Conservation (phyloP, 1,140 invertebrate genomes). For the Drosophila carrolli region DNA sequence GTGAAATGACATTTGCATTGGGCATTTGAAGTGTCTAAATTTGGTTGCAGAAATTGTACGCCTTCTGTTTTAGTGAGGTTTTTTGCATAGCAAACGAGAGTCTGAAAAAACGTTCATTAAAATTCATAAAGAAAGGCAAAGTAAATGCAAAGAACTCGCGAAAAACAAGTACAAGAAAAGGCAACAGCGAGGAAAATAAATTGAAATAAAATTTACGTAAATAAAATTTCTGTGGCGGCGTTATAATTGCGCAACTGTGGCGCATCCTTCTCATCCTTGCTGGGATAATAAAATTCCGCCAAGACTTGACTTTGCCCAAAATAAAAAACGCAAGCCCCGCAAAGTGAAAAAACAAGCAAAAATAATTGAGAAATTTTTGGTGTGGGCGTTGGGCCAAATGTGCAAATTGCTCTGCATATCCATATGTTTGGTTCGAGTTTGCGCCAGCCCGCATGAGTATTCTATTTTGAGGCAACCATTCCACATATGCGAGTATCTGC, state of each 20-base stretch:
- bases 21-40: constrained; percentile 68
- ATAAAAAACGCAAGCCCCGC: constrained; percentile 20
- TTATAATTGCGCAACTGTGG: constrained; percentile 69
- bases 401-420: constrained; percentile 36
- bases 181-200: constrained; percentile 51
- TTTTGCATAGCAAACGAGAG: constrained; percentile 67
- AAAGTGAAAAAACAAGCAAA: constrained; percentile 25
- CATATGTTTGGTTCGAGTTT: constrained; percentile 5
- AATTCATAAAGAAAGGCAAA: constrained; percentile 67
- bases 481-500: constrained; percentile 38
- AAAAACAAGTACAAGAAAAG: constrained; percentile 12
- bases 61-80: constrained; percentile 6
- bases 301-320: constrained; percentile 43
- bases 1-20: constrained; percentile 62
- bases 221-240: constrained; percentile 67
- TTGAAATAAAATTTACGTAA: constrained; percentile 71
- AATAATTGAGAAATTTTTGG: constrained; percentile 60
- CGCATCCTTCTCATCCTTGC: constrained; percentile 49
- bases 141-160: constrained; percentile 24
- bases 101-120: constrained; percentile 64
- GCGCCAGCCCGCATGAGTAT: constrained; percentile 3
- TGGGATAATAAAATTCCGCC: constrained; percentile 72
- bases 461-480: constrained; percentile 29
- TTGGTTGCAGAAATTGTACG: constrained; percentile 35
- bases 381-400: constrained; percentile 47